Base-by-base conservation (phyloP, 92 coral and sea anemone species). In the Parazoanthus darwini region DNA sequence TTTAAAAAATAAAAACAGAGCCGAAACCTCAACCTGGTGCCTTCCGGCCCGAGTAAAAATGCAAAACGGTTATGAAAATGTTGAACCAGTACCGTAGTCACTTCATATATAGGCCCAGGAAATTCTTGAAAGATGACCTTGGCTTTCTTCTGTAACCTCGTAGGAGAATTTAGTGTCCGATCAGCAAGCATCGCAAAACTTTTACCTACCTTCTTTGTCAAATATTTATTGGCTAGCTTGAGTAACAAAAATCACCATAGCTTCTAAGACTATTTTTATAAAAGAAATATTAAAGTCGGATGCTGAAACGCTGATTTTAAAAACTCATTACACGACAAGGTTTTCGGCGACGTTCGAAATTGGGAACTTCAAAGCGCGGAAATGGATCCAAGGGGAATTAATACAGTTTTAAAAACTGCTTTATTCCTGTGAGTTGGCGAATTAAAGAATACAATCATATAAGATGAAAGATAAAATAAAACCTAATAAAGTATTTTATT, bases 131-230 rank as follows among this genome's bases (percentile, higher is more conserved):
- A 37, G 3, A 13, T 15, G 23, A 36, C 79, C 48, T 74, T 74
- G 79, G 29, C 79, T 35, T n/a, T n/a, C 54, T 16, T 11, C 2
- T 15, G n/a, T 74, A 18, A 14, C 23, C 51, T 76, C 25, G 63
- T 36, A 22, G 44, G 86, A 81, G 86, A 81, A 58, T 81, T 81
- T 66, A 81, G 56, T 37, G 70, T 36, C 65, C 20, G 46, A 78
- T 78, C 81, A 43, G 59, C 11, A 39, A 43, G 79, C 79, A 39
- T 76, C 79, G 6, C 11, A 39, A 6, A 38, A 22, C 42, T 74
- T 35, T 37, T 36, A 7, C 48, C 3, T 16, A 13, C n/a, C 39
- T 4, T 35, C 1, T 48, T 54, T 81, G 63, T 66, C 15, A 18
- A 39, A 76, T 38, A 10, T 0, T 39, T 51, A 5, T 18, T 18